These are phyloP conservation scores for Artibeus jamaicensis DNA, from an alignment of 2,797 vertebrate species.

Conservation along the genomic window DNA sequence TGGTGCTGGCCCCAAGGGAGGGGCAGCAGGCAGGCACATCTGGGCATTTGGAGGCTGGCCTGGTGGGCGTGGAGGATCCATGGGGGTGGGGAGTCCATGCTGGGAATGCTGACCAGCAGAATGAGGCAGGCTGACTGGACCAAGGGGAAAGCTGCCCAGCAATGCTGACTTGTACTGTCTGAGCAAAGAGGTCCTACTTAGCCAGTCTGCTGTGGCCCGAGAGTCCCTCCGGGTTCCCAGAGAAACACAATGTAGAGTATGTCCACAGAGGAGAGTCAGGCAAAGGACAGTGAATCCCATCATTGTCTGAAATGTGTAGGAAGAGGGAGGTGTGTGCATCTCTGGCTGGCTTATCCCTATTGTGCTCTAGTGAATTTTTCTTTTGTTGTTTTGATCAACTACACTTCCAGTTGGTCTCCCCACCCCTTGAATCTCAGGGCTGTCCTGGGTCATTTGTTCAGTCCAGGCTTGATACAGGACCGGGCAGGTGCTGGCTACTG, in stretches of 20 bases:
- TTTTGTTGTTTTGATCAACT: constrained; percentile 23
- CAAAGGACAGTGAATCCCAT: background rate
- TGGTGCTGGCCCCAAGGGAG: background rate
- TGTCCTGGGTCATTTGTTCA: background rate
- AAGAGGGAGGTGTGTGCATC: background rate
- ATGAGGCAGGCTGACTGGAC: background rate
- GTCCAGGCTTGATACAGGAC: background rate
- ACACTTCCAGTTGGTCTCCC: background rate
- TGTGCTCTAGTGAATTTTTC: background rate
- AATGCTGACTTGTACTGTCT: background rate
- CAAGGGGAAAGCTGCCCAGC: background rate
- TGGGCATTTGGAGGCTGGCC: background rate
- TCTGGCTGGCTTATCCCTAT: background rate
- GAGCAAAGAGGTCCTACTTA: background rate
- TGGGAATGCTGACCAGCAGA: background rate
- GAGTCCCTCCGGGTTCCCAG: background rate
- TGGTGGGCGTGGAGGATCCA: background rate
- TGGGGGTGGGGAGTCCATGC: background rate
- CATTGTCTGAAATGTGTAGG: background rate
- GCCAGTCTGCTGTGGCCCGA: background rate
- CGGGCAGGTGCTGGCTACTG: background rate
- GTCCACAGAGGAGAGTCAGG: background rate
- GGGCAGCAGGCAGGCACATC: background rate
- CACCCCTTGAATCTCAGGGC: background rate
- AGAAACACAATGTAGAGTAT: background rate